These are phyloP conservation scores for Scrobipalpa atriplicella DNA, from an alignment of 2,888 invertebrate species.

Conservation along the genomic window DNA sequence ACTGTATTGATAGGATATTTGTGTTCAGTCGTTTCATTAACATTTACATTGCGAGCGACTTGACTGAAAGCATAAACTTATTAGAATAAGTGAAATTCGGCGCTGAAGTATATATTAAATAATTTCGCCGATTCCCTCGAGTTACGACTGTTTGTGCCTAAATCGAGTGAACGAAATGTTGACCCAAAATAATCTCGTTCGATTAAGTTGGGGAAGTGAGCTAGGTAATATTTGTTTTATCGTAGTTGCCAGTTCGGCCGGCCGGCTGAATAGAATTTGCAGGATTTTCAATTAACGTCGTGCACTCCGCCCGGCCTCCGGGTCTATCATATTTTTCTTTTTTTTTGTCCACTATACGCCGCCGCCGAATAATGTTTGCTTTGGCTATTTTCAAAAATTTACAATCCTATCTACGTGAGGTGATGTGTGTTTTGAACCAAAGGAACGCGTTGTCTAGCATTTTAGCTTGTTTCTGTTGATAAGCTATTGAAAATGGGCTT, in stretches of 20 bases:
- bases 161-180: conserved; percentile 21
- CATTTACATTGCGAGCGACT: conserved; percentile 30
- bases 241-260: conserved; percentile 27
- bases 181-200: conserved; percentile 24
- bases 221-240: conserved; percentile 26
- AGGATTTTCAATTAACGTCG: conserved; percentile 38
- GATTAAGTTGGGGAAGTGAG: conserved; percentile 21
- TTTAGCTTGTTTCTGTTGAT: neutral
- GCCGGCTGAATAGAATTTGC: conserved; percentile 32
- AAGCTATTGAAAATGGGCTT: neutral
- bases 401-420: neutral
- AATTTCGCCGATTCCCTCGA: conserved; percentile 26
- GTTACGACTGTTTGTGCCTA: conserved; percentile 12
- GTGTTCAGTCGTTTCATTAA: conserved; percentile 30
- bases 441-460: neutral
- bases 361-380: conserved; percentile 14
- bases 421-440: neutral
- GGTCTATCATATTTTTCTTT: conserved; percentile 33
- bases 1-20: conserved; percentile 31
- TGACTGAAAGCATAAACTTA: conserved; percentile 26
- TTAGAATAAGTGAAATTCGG: conserved; percentile 28
- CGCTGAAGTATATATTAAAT: conserved; percentile 28
- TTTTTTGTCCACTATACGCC: neutral
- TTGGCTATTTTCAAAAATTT: neutral
- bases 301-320: conserved; percentile 22